Evolutionary conservation across 1,140 invertebrate species (phyloP), one percentile per base, ranked within the genome.

Genomic region (Meloidogyne exigua): DNA sequence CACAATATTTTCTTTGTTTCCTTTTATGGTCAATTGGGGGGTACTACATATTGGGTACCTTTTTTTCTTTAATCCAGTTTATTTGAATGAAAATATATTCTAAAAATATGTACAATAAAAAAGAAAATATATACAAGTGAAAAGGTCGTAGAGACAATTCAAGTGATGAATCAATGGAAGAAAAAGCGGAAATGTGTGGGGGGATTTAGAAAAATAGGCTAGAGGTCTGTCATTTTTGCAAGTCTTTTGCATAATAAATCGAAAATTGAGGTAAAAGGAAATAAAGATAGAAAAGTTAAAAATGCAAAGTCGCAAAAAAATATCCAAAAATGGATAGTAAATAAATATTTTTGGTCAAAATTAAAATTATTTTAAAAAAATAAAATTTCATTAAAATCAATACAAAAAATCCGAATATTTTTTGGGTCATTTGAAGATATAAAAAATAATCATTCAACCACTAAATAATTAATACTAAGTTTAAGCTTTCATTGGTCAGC

Each of bases 131-230:
- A 32, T 32, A 3, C 7, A 21, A 21, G 9, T 7, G 9, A 5
- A 57, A 57, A 57, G 18, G 49, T 57, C n/a, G 49, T n/a, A n/a
- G n/a, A 7, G 18, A n/a, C 18, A 10, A 57, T 57, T 57, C 49
- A n/a, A 57, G 49, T 57, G 49, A 57, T n/a, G 49, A 57, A 57
- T 57, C 49, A 57, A 57, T 57, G 49, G 49, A 57, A 15, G 44
- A n/a, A 18, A 57, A 57, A 57, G 49, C 49, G 49, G 49, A 57
- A 57, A 57, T 57, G 44, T 15, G n/a, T 32, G 28, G 28, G 49
- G 18, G 49, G 18, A 57, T 57, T 57, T 57, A n/a, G 18, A 57
- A 57, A 57, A 57, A n/a, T 9, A 57, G 49, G 49, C 18, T n/a
- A 32, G n/a, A n/a, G 2, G 18, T 57, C 49, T 57, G 49, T 57